Percentiles rank a stretch among this genome's conserved stretches.
Conservation (phyloP, 1,140 invertebrate species). For the Lanistes nyassanus region DNA sequence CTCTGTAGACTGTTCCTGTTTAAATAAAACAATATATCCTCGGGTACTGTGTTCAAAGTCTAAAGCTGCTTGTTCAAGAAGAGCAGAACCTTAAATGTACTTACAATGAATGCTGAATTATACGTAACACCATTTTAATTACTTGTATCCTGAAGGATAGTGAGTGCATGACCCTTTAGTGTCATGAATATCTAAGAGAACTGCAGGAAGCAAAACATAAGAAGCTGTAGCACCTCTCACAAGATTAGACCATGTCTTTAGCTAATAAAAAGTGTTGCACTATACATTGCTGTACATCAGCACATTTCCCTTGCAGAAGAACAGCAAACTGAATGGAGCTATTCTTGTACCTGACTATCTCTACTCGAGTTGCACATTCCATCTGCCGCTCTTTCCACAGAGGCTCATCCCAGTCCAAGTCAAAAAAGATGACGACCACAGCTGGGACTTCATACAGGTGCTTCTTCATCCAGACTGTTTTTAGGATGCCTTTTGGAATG, state of each 20-base stretch:
- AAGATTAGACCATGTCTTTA: not conserved
- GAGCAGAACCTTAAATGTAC: not conserved
- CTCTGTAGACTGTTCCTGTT: conserved; percentile 77
- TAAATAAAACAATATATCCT: conserved; percentile 28
- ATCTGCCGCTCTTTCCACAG: conserved; percentile 94
- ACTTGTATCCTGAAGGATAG: not conserved
- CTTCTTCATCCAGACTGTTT: conserved; percentile 95
- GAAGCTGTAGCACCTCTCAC: not conserved
- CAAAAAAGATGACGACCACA: conserved; percentile 93
- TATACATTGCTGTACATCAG: no score
- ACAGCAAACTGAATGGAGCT: no score
- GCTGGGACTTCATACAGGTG: conserved; percentile 90
- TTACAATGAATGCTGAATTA: not conserved
- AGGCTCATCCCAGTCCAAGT: conserved; percentile 96
- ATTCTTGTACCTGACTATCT: conserved; percentile 81
- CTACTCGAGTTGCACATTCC: conserved; percentile 90
- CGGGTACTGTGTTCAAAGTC: no score
- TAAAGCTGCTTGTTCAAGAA: no score
- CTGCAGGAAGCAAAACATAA: not conserved
- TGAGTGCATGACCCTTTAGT: no score
- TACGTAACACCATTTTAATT: not conserved
- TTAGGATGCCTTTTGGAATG: conserved; percentile 94
- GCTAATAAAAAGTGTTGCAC: not conserved
- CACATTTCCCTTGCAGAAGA: no score
- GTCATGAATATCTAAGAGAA: not conserved